These are phyloP conservation scores for Anthophora plumipes DNA, from an alignment of 2,888 invertebrate genomes.

Conservation along the genomic window DNA sequence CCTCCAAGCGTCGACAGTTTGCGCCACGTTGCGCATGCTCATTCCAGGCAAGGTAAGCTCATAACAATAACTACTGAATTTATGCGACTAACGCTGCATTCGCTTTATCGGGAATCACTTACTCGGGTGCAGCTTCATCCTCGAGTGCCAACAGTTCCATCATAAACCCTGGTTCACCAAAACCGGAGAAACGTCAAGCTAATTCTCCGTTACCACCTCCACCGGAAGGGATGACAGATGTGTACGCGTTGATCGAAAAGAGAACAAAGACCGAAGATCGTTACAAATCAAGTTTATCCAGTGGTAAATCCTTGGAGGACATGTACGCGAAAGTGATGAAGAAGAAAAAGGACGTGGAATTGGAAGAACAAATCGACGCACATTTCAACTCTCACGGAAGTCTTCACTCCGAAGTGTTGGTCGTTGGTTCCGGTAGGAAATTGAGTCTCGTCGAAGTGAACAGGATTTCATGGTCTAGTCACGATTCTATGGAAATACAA, in stretches of 20 bases:
- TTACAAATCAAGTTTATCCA: conserved; percentile 68
- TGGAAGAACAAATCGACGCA: conserved; percentile 80
- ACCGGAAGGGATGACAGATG: conserved; percentile 85
- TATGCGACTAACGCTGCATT: not conserved
- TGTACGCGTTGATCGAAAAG: conserved; percentile 83
- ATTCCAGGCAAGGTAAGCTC: conserved; percentile 87
- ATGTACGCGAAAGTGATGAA: conserved; percentile 96
- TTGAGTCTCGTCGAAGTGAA: conserved; percentile 79
- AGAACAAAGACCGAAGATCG: conserved; percentile 78
- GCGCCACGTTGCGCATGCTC: conserved; percentile 87
- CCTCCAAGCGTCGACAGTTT: conserved; percentile 88
- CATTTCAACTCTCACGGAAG: conserved; percentile 49
- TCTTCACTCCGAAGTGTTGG: conserved; percentile 44
- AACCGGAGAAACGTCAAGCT: conserved; percentile 95
- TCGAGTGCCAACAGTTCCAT: conserved; percentile 90
- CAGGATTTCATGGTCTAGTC: conserved; percentile 81
- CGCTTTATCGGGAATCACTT: not conserved
- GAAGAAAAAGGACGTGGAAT: conserved; percentile 85
- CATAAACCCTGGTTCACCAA: conserved; percentile 93
- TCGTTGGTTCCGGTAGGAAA: conserved; percentile 69
- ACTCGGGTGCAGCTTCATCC: conserved; percentile 87
- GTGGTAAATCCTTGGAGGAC: conserved; percentile 90
- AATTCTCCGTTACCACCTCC: conserved; percentile 95
- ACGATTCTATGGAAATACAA: conserved; percentile 78
- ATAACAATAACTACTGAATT: not conserved